Evolutionary conservation across 2,888 invertebrate species (phyloP), one percentile per base, ranked within the genome.

Genomic region (Cosmia pyralina): DNA sequence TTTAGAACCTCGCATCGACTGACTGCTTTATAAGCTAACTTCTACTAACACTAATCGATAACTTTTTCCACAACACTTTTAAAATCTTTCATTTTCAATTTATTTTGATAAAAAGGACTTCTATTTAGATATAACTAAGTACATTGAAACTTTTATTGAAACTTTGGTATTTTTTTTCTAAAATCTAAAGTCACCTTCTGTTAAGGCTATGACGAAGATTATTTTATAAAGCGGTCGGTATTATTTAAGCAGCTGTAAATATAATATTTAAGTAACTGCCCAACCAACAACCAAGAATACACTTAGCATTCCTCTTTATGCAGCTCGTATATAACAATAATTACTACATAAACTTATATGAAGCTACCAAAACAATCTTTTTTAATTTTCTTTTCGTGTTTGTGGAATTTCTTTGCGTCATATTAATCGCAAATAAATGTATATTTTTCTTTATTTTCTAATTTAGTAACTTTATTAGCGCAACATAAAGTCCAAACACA

Each of bases 171-270:
- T n/a, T 17, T 22, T n/a, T 28, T 10, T 50, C 15, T n/a, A n/a
- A 8, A 64, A 52, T 44, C 5, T 70, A 52, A 2, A 22, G 5
- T 46, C 4, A 19, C 2, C 4, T 1, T 46, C 52, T 38, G 4
- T 52, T 28, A 28, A 2, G n/a, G n/a, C n/a, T 13, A 19, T n/a
- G 34, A 53, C 34, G 68, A 57, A 60, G 17, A 19, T 28, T 69
- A 58, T 58, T n/a, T 41, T 82, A 68, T 65, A 58, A 77, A 62
- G 46, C 73, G 72, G 83, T 79, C 53, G 48, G 75, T 79, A 44
- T 46, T 63, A 41, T 59, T 28, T 28, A 41, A 13, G 41, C 4
- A 52, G 22, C 6, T 62, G 17, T 65, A 55, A 59, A 57, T 53
- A 19, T 41, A n/a, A 19, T 48, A 28, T 62, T 74, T 34, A 50